phyloP scores from a whole-genome alignment of 2,113 vertebrate species.

The Laterallus jamaicensis region DNA sequence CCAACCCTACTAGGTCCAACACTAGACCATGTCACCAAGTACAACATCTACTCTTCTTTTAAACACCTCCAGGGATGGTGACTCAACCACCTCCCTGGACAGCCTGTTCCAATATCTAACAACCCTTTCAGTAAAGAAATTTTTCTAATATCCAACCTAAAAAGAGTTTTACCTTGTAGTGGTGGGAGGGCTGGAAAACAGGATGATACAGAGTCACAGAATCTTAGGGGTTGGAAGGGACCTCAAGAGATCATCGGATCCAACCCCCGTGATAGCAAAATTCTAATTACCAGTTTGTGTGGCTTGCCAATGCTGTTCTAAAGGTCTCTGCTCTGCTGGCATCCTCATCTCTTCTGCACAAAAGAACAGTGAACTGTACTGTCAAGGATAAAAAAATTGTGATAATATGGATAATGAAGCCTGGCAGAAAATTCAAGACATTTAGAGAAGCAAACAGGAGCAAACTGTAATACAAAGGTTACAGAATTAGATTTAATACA shows the following conservation, averaged over 20 bases:
- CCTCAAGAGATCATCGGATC: too few species aligned
- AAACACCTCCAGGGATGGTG: too few species aligned
- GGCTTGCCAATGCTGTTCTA: not conserved
- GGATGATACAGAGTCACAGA: too few species aligned
- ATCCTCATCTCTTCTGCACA: not conserved
- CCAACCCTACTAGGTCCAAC: too few species aligned
- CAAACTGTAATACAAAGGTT: not conserved
- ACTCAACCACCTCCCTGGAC: too few species aligned
- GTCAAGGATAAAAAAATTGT: not conserved
- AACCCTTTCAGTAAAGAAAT: too few species aligned
- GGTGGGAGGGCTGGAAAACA: not conserved
- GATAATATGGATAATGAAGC: not conserved
- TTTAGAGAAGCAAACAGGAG: not conserved
- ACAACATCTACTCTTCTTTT: too few species aligned
- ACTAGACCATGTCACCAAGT: too few species aligned
- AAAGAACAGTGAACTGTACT: not conserved
- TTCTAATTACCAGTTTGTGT: not conserved
- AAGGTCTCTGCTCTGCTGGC: not conserved
- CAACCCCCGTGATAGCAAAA: not conserved
- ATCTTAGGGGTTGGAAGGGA: too few species aligned
- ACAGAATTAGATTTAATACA: not conserved
- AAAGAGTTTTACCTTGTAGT: not conserved
- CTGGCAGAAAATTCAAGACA: not conserved
- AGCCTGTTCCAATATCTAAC: too few species aligned
- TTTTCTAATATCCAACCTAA: too few species aligned